Evolutionary conservation across 2,113 vertebrate species (phyloP).

Genomic region (Oryzias celebensis): DNA sequence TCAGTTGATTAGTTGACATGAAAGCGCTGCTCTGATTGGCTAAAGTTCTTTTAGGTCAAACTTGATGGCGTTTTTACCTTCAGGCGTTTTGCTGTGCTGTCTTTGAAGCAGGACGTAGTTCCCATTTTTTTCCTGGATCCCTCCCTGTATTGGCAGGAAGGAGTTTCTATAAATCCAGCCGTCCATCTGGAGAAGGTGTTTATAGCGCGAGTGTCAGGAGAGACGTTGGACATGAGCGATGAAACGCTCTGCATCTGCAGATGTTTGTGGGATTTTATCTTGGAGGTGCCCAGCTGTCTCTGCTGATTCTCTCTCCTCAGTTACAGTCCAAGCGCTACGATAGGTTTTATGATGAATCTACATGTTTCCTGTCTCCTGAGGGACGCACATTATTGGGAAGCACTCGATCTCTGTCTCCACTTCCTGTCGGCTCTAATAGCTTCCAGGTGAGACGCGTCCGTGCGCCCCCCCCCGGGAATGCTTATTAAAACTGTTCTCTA

Average conservation of each 20-base stretch:
- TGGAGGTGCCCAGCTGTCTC: slow-evolving; percentile 65
- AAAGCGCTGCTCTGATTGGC: too few relatives aligned
- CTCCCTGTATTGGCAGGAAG: neutral
- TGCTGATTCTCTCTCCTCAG: slow-evolving; percentile 44
- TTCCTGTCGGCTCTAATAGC: slow-evolving; percentile 74
- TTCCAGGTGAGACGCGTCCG: slow-evolving; percentile 77
- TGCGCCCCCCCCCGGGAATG: slow-evolving; percentile 60
- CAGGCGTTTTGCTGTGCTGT: too few relatives aligned
- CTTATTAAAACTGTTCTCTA: slow-evolving; percentile 78
- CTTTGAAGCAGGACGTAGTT: too few relatives aligned
- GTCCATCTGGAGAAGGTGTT: slow-evolving; percentile 58
- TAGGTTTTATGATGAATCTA: slow-evolving; percentile 73
- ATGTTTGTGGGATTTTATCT: slow-evolving; percentile 57
- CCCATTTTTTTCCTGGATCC: neutral
- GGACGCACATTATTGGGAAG: slow-evolving; percentile 67
- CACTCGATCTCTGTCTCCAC: slow-evolving; percentile 69
- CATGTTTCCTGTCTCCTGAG: slow-evolving; percentile 63
- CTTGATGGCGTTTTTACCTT: too few relatives aligned
- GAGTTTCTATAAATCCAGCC: slow-evolving; percentile 4
- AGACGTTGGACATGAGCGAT: slow-evolving; percentile 54
- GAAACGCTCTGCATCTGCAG: slow-evolving; percentile 51
- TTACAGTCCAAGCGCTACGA: slow-evolving; percentile 46
- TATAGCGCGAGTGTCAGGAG: slow-evolving; percentile 45
- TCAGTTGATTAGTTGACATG: too few relatives aligned
- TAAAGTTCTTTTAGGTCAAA: too few relatives aligned